Percentiles rank a stretch among this genome's conserved stretches.
Evolutionary conservation across 2,888 invertebrate species (phyloP).

Genomic region (Sphaeridia pumilis): DNA sequence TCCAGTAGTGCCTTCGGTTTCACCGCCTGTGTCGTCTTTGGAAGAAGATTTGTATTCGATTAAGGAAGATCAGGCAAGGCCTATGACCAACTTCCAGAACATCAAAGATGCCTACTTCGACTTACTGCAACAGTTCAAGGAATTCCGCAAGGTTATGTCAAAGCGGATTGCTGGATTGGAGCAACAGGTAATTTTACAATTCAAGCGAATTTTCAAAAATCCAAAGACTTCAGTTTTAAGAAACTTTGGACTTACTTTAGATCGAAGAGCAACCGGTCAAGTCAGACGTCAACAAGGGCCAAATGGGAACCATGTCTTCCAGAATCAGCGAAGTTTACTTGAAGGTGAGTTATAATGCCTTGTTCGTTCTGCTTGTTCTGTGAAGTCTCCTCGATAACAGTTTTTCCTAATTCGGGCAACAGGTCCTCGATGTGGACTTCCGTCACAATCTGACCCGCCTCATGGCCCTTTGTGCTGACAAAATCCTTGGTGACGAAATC

Average conservation of each 20-base stretch:
- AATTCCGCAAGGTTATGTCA: not conserved
- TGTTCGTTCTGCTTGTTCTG: no score
- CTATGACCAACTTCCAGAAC: slow-evolving; percentile 15
- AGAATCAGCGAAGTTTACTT: slow-evolving; percentile 6
- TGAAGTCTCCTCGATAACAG: no score
- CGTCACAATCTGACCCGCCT: slow-evolving; percentile 13
- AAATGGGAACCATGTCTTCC: slow-evolving; percentile 2
- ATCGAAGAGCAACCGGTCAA: not conserved
- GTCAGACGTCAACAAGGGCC: not conserved
- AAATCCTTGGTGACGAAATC: slow-evolving; percentile 9
- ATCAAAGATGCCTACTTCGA: slow-evolving; percentile 17
- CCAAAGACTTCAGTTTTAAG: no score
- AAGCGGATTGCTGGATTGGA: slow-evolving; percentile 7
- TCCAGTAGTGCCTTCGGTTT: not conserved
- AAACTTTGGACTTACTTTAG: no score
- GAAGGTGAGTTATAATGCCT: slow-evolving; percentile 1
- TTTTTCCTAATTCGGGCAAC: not conserved
- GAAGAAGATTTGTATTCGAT: slow-evolving; percentile 5
- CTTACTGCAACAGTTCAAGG: slow-evolving; percentile 12
- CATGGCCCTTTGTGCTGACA: slow-evolving; percentile 9
- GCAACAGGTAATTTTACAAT: not conserved
- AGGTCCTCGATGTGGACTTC: slow-evolving; percentile 11
- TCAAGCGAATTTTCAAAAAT: no score
- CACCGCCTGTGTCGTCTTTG: not conserved
- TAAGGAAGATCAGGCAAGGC: slow-evolving; percentile 11